Conservation (phyloP, 2,888 invertebrate species). For the Mythimna albipuncta region DNA sequence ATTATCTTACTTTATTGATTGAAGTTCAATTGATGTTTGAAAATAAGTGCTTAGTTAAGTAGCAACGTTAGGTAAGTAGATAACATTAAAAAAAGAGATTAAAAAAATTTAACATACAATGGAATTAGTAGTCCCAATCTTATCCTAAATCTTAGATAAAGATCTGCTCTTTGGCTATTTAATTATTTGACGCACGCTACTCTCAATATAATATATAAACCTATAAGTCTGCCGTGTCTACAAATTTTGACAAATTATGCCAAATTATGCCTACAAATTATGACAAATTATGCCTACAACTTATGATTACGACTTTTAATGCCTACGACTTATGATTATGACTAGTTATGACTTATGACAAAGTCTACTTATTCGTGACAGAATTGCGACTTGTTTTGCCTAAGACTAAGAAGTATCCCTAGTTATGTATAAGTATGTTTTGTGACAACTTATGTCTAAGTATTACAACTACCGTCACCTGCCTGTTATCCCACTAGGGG, state of each 20-base stretch:
- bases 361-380: not conserved
- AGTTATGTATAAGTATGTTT: not conserved
- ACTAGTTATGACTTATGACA: not conserved
- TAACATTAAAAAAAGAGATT: too few species aligned
- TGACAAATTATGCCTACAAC: not conserved
- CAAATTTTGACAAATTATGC: not conserved
- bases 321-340: not conserved
- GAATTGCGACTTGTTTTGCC: not conserved
- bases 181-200: not conserved
- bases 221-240: too few species aligned
- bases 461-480: slow-evolving; percentile 26
- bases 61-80: not conserved
- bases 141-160: not conserved
- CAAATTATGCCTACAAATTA: not conserved
- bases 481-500: slow-evolving; percentile 39
- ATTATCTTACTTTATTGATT: not conserved
- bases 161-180: not conserved
- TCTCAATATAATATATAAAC: not conserved
- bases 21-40: not conserved
- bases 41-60: not conserved
- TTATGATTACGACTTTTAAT: not conserved
- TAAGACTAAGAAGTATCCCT: not conserved
- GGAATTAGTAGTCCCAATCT: not conserved
- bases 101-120: too few species aligned
- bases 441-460: not conserved